phyloP scores from a whole-genome alignment of 2,888 invertebrate species.

The Anthrax anthrax region DNA sequence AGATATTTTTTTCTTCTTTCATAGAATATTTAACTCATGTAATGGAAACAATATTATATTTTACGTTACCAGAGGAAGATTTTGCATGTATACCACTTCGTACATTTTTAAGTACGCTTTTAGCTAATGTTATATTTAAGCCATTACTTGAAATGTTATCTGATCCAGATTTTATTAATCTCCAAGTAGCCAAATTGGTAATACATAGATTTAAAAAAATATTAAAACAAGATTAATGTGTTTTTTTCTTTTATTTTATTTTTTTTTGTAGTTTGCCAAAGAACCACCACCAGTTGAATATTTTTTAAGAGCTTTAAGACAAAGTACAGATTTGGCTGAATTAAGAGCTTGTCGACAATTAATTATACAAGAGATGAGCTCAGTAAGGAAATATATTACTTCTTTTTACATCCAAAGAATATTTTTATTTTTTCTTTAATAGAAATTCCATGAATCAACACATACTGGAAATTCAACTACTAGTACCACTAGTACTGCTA shows the following conservation, averaged over 20 bases:
- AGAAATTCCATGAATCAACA: background rate
- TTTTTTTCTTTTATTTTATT: background rate
- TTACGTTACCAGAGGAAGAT: constrained; percentile 15
- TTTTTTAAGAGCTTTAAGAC: constrained; percentile 14
- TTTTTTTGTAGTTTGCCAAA: constrained; percentile 11
- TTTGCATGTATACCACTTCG: constrained; percentile 16
- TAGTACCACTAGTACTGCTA: background rate
- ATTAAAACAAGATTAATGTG: too few relatives aligned
- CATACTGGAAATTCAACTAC: too few relatives aligned
- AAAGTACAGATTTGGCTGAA: constrained; percentile 15
- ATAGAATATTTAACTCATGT: constrained; percentile 15
- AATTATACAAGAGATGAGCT: constrained; percentile 17
- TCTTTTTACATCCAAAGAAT: background rate
- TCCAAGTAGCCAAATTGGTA: constrained; percentile 15
- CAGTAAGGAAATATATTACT: constrained; percentile 4
- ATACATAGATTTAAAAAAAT: background rate
- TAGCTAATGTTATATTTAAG: constrained; percentile 16
- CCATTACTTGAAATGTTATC: constrained; percentile 13
- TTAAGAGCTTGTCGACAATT: constrained; percentile 15
- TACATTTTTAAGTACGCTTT: constrained; percentile 14
- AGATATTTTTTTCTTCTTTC: background rate
- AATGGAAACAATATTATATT: constrained; percentile 16
- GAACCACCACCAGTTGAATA: constrained; percentile 16
- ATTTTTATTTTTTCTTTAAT: background rate
- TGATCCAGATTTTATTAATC: constrained; percentile 17